These are phyloP conservation scores for Ovibos moschatus DNA, from an alignment of 2,113 vertebrate genomes.

Conservation along the genomic window DNA sequence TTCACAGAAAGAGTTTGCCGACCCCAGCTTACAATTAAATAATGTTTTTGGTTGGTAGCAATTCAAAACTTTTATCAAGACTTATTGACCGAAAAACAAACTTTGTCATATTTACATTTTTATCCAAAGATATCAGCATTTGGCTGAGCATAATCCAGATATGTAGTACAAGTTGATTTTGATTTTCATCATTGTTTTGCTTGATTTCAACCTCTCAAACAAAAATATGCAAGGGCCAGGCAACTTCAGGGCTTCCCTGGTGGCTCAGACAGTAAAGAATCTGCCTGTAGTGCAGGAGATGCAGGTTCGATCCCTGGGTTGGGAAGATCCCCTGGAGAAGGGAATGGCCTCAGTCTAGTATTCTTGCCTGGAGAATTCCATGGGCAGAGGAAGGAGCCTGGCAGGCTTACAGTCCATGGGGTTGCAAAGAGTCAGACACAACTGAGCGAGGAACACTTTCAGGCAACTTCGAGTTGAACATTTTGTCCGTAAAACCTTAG, in stretches of 20 bases:
- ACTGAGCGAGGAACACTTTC: not conserved
- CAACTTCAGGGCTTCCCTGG: not conserved
- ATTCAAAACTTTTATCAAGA: constrained; percentile 64
- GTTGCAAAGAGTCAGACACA: not conserved
- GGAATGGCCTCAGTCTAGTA: not conserved
- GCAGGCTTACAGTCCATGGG: not conserved
- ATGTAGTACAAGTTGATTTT: constrained; percentile 61
- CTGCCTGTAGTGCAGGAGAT: not conserved
- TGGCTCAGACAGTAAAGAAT: not conserved
- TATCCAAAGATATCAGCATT: constrained; percentile 73
- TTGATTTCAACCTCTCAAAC: constrained; percentile 69
- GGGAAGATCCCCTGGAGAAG: not conserved
- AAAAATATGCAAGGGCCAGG: constrained; percentile 49
- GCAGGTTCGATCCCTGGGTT: not conserved
- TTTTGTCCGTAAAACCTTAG: constrained; percentile 41
- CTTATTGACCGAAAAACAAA: constrained; percentile 71
- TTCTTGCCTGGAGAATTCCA: not conserved
- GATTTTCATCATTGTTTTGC: constrained; percentile 72
- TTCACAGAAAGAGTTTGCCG: constrained; percentile 34
- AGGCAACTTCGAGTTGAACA: constrained; percentile 40
- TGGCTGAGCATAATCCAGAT: constrained; percentile 68
- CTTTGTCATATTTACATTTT: constrained; percentile 75
- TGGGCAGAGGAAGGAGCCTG: not conserved
- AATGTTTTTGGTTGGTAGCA: constrained; percentile 51
- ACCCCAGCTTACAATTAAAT: constrained; percentile 39